These are phyloP conservation scores for Asobara japonica DNA, from an alignment of 1,140 invertebrate genomes.

Conservation along the genomic window DNA sequence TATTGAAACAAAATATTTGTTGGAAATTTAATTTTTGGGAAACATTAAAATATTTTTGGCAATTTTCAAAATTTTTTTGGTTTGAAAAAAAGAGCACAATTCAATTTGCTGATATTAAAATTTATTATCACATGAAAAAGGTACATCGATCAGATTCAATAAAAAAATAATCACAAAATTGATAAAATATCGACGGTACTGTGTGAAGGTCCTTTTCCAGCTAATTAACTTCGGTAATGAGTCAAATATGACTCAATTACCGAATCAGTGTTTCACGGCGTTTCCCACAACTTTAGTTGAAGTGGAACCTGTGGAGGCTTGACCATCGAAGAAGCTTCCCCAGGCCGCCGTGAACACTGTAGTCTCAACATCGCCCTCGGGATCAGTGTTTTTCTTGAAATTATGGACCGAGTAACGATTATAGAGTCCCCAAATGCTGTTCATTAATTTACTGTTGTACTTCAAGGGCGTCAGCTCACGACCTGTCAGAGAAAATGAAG, in stretches of 20 bases:
- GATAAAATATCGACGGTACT: neutral
- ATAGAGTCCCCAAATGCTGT: conserved; percentile 89
- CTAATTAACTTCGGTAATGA: neutral
- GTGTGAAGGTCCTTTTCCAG: too few relatives aligned
- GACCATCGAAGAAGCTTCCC: conserved; percentile 34
- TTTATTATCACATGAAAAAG: conserved; percentile 1
- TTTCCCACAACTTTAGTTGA: neutral
- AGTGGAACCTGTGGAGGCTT: conserved; percentile 6
- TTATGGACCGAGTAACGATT: conserved; percentile 87
- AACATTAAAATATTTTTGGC: too few relatives aligned
- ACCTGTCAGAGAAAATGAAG: conserved; percentile 53
- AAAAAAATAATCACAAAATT: neutral
- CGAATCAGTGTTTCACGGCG: conserved; percentile 3
- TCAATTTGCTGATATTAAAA: neutral
- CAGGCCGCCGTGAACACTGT: conserved; percentile 40
- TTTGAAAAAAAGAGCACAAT: neutral
- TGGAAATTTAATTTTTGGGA: too few relatives aligned
- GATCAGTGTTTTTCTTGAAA: conserved; percentile 81
- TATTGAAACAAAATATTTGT: too few relatives aligned
- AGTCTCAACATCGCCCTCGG: conserved; percentile 45
- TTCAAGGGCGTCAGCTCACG: conserved; percentile 72
- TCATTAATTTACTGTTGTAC: conserved; percentile 89
- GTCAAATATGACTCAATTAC: neutral
- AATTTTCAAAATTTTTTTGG: neutral
- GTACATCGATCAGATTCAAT: neutral